These are phyloP conservation scores for Lepidochrysops patricia DNA, from an alignment of 2,888 invertebrate genomes.

Conservation along the genomic window DNA sequence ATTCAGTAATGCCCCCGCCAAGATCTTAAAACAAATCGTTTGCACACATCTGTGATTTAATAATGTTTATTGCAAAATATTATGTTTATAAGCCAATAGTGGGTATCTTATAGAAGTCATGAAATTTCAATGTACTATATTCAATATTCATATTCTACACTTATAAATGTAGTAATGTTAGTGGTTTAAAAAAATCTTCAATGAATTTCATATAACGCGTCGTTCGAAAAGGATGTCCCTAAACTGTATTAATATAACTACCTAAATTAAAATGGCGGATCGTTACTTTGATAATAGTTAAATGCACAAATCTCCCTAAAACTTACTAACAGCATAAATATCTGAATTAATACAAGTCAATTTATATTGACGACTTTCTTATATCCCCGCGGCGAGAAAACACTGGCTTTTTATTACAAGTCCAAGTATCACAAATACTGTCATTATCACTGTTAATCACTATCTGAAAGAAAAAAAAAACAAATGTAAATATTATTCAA, in stretches of 20 bases:
- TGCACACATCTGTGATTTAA: too few relatives aligned
- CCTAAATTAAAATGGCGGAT: conserved; percentile 9
- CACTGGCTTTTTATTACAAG: conserved; percentile 10
- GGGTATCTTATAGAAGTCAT: too few relatives aligned
- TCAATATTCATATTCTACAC: too few relatives aligned
- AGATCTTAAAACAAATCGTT: too few relatives aligned
- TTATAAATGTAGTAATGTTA: too few relatives aligned
- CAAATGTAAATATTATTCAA: background rate
- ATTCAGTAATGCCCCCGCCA: too few relatives aligned
- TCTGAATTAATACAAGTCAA: conserved; percentile 1
- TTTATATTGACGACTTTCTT: background rate
- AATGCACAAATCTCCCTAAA: conserved; percentile 1
- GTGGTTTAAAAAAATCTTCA: too few relatives aligned
- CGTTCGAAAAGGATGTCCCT: background rate
- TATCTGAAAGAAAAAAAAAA: background rate
- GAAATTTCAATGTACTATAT: too few relatives aligned
- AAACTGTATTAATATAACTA: background rate
- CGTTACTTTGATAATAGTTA: background rate
- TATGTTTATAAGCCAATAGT: too few relatives aligned
- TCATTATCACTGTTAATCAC: background rate
- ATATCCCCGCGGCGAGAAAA: background rate
- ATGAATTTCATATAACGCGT: too few relatives aligned
- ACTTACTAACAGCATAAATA: background rate
- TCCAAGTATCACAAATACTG: conserved; percentile 11
- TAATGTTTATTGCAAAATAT: too few relatives aligned